Conservation (phyloP, 2,797 vertebrate species). For the Gymnothorax reevesii region DNA sequence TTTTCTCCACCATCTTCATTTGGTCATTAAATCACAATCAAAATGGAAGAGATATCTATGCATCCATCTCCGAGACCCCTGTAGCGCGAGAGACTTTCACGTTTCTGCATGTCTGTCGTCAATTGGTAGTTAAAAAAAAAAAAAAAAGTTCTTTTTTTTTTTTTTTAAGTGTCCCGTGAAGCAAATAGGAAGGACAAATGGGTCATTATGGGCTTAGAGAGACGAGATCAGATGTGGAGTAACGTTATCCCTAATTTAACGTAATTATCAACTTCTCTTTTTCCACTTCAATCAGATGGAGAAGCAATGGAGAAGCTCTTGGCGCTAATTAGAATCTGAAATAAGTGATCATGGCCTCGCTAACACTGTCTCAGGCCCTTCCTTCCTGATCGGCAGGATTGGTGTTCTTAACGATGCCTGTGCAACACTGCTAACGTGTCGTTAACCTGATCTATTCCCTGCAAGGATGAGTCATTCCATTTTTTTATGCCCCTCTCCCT, state of each 20-base stretch:
- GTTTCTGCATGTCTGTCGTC: conserved; percentile 56
- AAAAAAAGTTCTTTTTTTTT: background rate
- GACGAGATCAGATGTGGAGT: conserved; percentile 72
- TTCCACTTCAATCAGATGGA: conserved; percentile 67
- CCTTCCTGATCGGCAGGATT: conserved; percentile 6
- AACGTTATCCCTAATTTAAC: conserved; percentile 77
- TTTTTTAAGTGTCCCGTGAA: conserved; percentile 75
- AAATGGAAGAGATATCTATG: background rate
- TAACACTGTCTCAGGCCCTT: background rate
- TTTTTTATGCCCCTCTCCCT: background rate
- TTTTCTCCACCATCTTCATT: no score
- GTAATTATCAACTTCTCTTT: conserved; percentile 75
- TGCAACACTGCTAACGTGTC: background rate
- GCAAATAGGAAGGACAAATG: conserved; percentile 81
- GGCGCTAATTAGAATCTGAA: conserved; percentile 63
- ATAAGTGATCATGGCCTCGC: conserved; percentile 9
- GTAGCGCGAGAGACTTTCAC: conserved; percentile 46
- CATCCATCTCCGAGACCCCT: background rate
- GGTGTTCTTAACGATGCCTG: background rate
- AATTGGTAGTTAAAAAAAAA: conserved; percentile 61
- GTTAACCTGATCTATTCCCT: background rate
- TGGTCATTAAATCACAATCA: background rate
- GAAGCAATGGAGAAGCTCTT: conserved; percentile 62
- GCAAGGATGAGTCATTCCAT: background rate
- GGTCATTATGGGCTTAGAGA: conserved; percentile 73